phyloP scores from a whole-genome alignment of 2,113 vertebrate species.

The Potamarius usumacintae region DNA sequence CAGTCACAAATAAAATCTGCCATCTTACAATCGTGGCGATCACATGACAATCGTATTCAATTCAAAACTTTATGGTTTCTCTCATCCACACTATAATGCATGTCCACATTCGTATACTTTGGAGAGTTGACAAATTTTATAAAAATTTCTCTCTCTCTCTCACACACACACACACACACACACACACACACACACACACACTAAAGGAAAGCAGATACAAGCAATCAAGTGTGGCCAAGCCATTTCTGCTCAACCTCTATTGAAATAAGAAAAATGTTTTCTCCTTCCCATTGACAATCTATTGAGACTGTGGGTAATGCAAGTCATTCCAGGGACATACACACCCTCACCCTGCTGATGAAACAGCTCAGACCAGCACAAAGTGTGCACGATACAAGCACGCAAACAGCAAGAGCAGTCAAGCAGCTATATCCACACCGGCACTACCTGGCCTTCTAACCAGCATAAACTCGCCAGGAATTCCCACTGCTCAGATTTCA shows the following conservation, averaged over 20 bases:
- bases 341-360: not conserved
- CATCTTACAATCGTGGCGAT: not conserved
- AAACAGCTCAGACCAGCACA: not conserved
- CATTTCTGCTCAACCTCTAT: constrained; percentile 54
- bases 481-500: not conserved
- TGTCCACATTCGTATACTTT: not conserved
- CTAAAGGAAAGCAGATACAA: constrained; percentile 20
- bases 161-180: constrained; percentile 5
- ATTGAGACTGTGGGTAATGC: not conserved
- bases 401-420: not conserved
- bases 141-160: too few relatives aligned
- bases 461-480: not conserved
- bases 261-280: constrained; percentile 57
- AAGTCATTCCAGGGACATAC: not conserved
- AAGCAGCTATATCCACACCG: not conserved
- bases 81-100: not conserved
- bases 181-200: constrained; percentile 1
- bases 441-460: not conserved
- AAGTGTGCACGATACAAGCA: not conserved
- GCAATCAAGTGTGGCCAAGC: too few relatives aligned
- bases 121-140: not conserved
- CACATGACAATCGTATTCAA: not conserved
- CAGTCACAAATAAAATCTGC: not conserved
- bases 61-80: not conserved
- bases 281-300: constrained; percentile 39